A percentile compares a stretch with the other conserved stretches of the same genome.
Conservation (phyloP, 2,797 vertebrate species). For the Oreochromis grahami region DNA sequence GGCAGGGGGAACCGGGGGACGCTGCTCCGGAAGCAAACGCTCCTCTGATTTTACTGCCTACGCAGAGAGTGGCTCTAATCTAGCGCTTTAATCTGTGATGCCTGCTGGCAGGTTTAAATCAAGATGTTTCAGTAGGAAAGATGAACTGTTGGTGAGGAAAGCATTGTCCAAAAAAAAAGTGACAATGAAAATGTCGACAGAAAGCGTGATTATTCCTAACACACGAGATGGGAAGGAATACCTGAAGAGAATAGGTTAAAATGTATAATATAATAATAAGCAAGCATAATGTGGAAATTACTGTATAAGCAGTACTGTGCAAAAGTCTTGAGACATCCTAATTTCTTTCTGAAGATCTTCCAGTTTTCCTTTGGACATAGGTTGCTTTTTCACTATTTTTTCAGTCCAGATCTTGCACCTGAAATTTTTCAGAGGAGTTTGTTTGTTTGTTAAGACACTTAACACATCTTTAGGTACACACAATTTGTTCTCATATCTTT, state of each 20-base stretch:
- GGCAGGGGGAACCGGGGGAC: constrained; percentile 43
- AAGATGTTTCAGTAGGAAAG: not conserved
- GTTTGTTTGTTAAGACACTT: not conserved
- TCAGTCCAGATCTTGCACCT: not conserved
- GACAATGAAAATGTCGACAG: not conserved
- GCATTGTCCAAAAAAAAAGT: not conserved
- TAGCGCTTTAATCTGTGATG: not conserved
- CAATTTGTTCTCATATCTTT: not conserved
- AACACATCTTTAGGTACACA: not conserved
- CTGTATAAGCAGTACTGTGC: not conserved
- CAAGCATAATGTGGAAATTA: not conserved
- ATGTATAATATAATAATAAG: not conserved
- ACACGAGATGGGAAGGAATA: not conserved
- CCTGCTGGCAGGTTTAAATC: not conserved
- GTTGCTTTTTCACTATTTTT: not conserved
- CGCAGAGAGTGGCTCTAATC: not conserved
- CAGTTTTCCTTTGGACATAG: not conserved
- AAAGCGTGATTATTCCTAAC: not conserved
- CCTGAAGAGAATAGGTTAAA: not conserved
- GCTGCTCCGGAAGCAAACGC: constrained; percentile 73
- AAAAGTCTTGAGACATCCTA: not conserved
- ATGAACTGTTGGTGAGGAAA: not conserved
- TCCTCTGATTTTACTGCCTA: not conserved
- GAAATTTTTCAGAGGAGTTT: not conserved
- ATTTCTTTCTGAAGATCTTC: not conserved